Evolutionary conservation across 2,797 vertebrate species (phyloP), one percentile per base, ranked within the genome.

Genomic region (Atherinosoma microstoma): DNA sequence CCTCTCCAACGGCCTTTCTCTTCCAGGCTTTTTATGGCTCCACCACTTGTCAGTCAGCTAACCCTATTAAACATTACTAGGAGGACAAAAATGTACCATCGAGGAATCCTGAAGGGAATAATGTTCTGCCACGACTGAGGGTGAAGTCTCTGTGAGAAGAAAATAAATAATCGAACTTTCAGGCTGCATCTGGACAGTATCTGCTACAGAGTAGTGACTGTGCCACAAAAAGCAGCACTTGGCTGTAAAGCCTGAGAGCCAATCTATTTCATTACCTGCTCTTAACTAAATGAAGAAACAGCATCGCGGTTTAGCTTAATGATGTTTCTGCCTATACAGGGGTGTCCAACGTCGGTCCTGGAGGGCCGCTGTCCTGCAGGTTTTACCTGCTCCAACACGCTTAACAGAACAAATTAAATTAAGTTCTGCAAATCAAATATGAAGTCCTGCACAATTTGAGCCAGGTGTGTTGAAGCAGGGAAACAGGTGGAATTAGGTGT

Each of bases 51-150:
- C 85, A 83, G 66, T 85, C 81, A 84, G 88, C 76, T 81, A 80
- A 88, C 87, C 58, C 85, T 77, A 78, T 89, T 78, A 79, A 68
- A 80, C 70, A 82, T 87, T 85, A 83, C 80, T 70, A 70, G 72
- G 71, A 64, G 78, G 69, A 64, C 68, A 80, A 88, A 84, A 87
- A 83, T 81, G 79, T 80, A 49, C 66, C 36, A 9, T 78, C 67
- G 82, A 80, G 76, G 85, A 90, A 86, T 83, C 82, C 85, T 56
- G 76, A 1, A 20, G 73, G 69, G 77, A 79, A 81, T 76, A 75
- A 78, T 70, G 85, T 69, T 62, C 64, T 45, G 77, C 51, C 15
- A 32, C 57, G 67, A 80, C 45, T 79, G 71, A 86, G 84, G 78
- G 87, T 75, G 60, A 77, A 86, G 60, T 84, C 78, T 87, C 87